These are phyloP conservation scores for Endotricha flammealis DNA, from an alignment of 2,888 invertebrate genomes.

Conservation along the genomic window DNA sequence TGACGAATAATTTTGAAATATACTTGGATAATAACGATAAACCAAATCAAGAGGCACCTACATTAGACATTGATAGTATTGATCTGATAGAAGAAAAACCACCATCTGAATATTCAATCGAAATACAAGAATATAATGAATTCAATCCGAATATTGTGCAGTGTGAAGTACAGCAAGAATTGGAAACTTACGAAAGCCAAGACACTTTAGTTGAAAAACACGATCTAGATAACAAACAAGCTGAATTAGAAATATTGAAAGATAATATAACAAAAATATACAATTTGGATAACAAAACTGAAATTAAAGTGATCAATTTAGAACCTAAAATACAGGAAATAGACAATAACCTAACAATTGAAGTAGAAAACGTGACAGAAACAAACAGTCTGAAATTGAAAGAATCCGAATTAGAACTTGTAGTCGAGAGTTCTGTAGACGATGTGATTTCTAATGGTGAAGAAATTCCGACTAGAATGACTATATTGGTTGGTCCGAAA, in stretches of 20 bases:
- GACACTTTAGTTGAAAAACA: background rate
- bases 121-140: background rate
- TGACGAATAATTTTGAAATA: too few relatives aligned
- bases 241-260: constrained; percentile 40
- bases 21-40: background rate
- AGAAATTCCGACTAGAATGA: too few relatives aligned
- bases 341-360: constrained; percentile 36
- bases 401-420: too few relatives aligned
- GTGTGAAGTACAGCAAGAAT: background rate
- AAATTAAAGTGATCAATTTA: constrained; percentile 12
- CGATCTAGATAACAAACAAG: constrained; percentile 12
- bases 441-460: too few relatives aligned
- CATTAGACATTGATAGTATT: background rate
- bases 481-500: too few relatives aligned
- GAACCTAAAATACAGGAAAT: constrained; percentile 13
- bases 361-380: constrained; percentile 39
- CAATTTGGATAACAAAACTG: constrained; percentile 25
- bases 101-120: too few relatives aligned
- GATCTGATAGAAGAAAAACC: too few relatives aligned
- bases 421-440: too few relatives aligned
- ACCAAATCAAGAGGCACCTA: background rate
- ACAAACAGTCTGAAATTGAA: constrained; percentile 27
- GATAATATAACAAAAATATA: constrained; percentile 42
- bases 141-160: background rate
- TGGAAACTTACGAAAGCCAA: background rate